Evolutionary conservation across 2,888 invertebrate species (phyloP), one percentile per base, ranked within the genome.

Genomic region (Agrotis exclamationis): DNA sequence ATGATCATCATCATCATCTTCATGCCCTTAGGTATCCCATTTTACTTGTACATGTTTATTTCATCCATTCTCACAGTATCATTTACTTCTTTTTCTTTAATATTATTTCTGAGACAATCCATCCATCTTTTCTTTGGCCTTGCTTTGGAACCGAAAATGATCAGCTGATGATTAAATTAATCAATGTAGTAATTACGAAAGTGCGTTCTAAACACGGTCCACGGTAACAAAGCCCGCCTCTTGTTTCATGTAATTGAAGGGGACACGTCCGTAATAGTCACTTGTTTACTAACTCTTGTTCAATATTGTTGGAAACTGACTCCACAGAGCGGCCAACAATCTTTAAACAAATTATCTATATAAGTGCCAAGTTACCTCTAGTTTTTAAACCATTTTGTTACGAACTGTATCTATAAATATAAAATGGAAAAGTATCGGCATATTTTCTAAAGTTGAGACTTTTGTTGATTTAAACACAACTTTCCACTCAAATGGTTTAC

Each of bases 161-260:
- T 7, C 56, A n/a, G n/a, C 59, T 51, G 51, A 56, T 69, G 62
- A 73, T 76, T 63, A 59, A 76, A 70, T 80, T 59, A 39, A 75
- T 79, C 72, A 70, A 83, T 82, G 74, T 65, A 76, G 79, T 86
- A 87, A 85, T 84, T 85, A 80, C 59, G 72, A 76, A 80, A 79
- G 58, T 68, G 69, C 74, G 72, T 72, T 58, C 64, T 74, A 76
- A 88, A 86, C 83, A 86, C 66, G 66, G 79, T 80, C 82, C 82
- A 85, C 63, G 70, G 79, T 82, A 83, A 85, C 79, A 85, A 86
- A 87, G 82, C 84, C 83, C 80, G 85, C 81, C 76, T 85, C 83
- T 84, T 84, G 87, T 90, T 89, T 87, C 87, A 75, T 84, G 80
- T 91, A 93, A 92, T 93, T 91, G 87, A 88, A 92, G 87, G 88